phyloP scores from a whole-genome alignment of 2,113 vertebrate species.

The Albula glossodonta region DNA sequence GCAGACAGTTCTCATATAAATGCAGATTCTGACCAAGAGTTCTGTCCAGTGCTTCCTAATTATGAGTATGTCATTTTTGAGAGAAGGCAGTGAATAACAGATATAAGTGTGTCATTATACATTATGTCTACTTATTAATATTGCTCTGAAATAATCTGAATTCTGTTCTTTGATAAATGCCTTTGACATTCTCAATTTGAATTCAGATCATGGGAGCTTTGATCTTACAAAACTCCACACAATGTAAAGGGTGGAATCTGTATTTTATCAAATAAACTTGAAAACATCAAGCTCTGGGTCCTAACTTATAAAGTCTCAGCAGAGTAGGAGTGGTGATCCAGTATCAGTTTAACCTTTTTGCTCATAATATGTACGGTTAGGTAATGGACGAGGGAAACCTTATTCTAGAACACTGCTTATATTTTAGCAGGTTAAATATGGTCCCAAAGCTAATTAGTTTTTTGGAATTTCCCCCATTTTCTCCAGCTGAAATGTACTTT shows the following conservation, averaged over 20 bases:
- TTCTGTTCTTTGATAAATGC: not conserved
- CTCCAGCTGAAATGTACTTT: too few relatives aligned
- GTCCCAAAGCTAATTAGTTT: too few relatives aligned
- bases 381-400: too few relatives aligned
- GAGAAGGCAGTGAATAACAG: not conserved
- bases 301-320: too few relatives aligned
- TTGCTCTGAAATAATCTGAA: not conserved
- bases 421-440: too few relatives aligned
- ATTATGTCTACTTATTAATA: not conserved
- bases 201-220: not conserved
- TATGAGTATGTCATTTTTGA: not conserved
- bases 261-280: not conserved
- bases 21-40: not conserved
- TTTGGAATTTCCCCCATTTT: too few relatives aligned
- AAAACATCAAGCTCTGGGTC: too few relatives aligned
- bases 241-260: not conserved
- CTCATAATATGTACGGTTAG: too few relatives aligned
- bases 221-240: not conserved
- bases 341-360: too few relatives aligned
- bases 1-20: not conserved
- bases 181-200: too few relatives aligned
- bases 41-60: not conserved
- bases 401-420: too few relatives aligned
- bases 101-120: not conserved
- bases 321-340: too few relatives aligned